Evolutionary conservation across 2,797 vertebrate species (phyloP).

Genomic region (Schizopygopsis pylzovi): DNA sequence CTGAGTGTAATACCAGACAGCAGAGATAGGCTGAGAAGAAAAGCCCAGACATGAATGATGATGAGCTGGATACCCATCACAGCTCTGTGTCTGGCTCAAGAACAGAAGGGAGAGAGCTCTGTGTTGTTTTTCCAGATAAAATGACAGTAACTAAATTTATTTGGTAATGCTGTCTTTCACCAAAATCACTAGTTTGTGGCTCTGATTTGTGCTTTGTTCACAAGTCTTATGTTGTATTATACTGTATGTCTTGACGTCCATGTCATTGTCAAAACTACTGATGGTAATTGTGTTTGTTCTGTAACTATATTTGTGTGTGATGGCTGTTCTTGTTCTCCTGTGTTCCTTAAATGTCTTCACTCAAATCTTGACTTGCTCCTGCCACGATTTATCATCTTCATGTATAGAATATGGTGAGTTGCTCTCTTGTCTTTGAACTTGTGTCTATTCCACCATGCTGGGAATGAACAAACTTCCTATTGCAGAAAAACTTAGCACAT

Average conservation of each 20-base stretch:
- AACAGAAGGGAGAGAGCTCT: constrained; percentile 5
- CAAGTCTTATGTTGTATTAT: constrained; percentile 17
- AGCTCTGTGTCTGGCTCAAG: not conserved
- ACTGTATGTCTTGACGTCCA: constrained; percentile 42
- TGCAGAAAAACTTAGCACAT: not conserved
- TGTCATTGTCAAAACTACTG: constrained; percentile 54
- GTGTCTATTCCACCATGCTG: constrained; percentile 9
- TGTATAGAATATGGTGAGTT: constrained; percentile 80
- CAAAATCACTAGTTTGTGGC: not conserved
- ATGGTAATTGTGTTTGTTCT: constrained; percentile 61
- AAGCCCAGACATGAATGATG: not conserved
- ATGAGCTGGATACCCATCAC: not conserved
- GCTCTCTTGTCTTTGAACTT: constrained; percentile 53
- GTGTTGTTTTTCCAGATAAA: constrained; percentile 16
- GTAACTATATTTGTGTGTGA: constrained; percentile 64
- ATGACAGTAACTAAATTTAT: not conserved
- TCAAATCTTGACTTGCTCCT: constrained; percentile 66
- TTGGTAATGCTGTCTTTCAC: not conserved
- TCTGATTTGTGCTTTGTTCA: constrained; percentile 8
- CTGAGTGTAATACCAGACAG: not conserved
- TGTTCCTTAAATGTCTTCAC: constrained; percentile 63
- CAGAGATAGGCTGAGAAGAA: constrained; percentile 7
- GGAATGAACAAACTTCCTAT: constrained; percentile 1
- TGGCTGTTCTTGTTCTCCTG: constrained; percentile 69
- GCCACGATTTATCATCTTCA: constrained; percentile 62